phyloP scores from a whole-genome alignment of 2,797 vertebrate genomes.

The Perodicticus potto region DNA sequence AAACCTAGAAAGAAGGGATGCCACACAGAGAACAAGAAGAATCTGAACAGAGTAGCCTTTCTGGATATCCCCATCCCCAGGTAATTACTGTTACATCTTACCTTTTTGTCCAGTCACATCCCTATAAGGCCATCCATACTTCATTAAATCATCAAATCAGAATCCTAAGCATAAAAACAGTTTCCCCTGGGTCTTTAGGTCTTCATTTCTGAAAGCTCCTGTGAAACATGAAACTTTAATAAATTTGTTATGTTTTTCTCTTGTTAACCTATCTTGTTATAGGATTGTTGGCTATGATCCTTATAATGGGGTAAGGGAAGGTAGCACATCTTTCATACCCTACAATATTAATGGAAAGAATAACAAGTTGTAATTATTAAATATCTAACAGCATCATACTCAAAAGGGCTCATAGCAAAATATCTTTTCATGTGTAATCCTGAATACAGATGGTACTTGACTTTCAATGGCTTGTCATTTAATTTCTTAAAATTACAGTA shows the following conservation, averaged over 20 bases:
- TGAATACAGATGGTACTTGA: background rate
- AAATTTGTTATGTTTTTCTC: background rate
- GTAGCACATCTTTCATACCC: background rate
- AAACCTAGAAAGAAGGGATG: background rate
- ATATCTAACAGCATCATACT: background rate
- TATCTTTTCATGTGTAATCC: background rate
- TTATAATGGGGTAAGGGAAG: background rate
- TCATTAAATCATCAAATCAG: background rate
- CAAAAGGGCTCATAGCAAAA: background rate
- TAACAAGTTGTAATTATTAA: background rate
- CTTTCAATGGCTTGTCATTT: background rate
- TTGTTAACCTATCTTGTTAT: background rate
- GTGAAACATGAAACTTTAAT: background rate
- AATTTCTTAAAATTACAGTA: background rate
- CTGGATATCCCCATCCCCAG: background rate
- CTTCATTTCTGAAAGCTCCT: background rate
- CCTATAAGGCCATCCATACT: background rate
- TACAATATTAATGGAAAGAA: background rate
- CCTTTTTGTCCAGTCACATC: background rate
- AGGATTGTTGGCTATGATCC: background rate
- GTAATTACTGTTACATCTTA: background rate
- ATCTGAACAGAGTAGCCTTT: background rate
- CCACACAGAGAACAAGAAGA: background rate
- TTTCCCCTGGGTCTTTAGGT: background rate
- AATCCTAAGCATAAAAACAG: background rate